These are phyloP conservation scores for Caenorhabditis remanei DNA, from an alignment of 1,140 invertebrate genomes.

Conservation along the genomic window DNA sequence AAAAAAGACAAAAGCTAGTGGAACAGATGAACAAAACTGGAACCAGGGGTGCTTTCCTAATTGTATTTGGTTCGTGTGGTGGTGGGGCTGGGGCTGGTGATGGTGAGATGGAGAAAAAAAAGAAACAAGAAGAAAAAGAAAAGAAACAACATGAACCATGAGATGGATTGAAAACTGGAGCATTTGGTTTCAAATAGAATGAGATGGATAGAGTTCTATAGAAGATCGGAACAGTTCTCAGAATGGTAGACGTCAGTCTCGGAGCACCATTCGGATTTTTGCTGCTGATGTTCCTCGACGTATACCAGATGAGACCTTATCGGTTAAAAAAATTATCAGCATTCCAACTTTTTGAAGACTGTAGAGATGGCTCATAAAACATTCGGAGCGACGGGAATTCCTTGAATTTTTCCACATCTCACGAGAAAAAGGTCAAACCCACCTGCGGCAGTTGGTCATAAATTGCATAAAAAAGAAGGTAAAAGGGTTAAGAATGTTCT, in stretches of 20 bases:
- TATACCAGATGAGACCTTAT: too few relatives aligned
- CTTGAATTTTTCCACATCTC: too few relatives aligned
- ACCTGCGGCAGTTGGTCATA: neutral
- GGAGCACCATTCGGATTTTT: too few relatives aligned
- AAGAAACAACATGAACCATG: neutral
- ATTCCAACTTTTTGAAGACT: too few relatives aligned
- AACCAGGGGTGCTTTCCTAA: conserved; percentile 45
- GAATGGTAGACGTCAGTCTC: too few relatives aligned
- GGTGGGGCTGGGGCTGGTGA: neutral
- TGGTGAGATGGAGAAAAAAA: neutral
- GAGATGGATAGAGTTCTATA: too few relatives aligned
- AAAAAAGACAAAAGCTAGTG: neutral
- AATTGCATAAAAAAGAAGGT: neutral
- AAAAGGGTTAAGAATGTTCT: neutral
- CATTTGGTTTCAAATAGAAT: too few relatives aligned
- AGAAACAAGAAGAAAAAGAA: neutral
- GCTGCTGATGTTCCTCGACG: too few relatives aligned
- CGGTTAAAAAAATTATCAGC: too few relatives aligned
- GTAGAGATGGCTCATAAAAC: too few relatives aligned
- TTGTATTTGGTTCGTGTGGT: conserved; percentile 36
- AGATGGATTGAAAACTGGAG: neutral
- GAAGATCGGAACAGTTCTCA: too few relatives aligned
- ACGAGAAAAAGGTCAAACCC: neutral
- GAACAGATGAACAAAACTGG: conserved; percentile 32
- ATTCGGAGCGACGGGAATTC: too few relatives aligned